Conservation (phyloP, 2,113 vertebrate species). For the Eublepharis macularius region DNA sequence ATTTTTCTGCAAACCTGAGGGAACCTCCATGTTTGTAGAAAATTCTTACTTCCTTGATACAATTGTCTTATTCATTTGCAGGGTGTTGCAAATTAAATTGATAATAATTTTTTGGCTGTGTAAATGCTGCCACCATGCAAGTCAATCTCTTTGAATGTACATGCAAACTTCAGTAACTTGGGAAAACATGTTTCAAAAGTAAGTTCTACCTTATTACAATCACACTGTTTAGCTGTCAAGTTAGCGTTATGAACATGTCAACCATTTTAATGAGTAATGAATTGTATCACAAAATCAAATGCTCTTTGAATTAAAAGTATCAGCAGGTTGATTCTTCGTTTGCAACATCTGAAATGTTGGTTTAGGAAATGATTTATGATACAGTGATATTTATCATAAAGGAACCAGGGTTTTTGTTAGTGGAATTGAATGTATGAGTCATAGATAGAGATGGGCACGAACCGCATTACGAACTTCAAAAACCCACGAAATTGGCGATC, state of each 20-base stretch:
- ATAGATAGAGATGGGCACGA: too few relatives aligned
- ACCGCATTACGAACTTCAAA: too few relatives aligned
- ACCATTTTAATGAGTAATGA: constrained; percentile 38
- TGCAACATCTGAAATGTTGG: constrained; percentile 59
- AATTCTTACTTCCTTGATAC: too few relatives aligned
- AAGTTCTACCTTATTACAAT: constrained; percentile 37
- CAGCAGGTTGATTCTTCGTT: constrained; percentile 45
- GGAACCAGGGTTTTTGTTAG: constrained; percentile 51
- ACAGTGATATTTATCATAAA: constrained; percentile 56
- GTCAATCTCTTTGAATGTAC: background rate
- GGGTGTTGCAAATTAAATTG: background rate
- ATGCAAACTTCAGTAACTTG: constrained; percentile 10
- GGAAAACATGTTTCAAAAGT: constrained; percentile 20
- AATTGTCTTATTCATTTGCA: too few relatives aligned
- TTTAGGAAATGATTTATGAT: constrained; percentile 55
- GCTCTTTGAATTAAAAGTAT: constrained; percentile 28
- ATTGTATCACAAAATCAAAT: constrained; percentile 60
- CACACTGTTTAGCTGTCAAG: constrained; percentile 48
- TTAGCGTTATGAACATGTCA: constrained; percentile 34
- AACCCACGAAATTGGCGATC: too few relatives aligned
- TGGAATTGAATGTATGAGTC: constrained; percentile 54
- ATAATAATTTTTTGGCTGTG: background rate
- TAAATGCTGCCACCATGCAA: background rate
- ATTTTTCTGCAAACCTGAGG: too few relatives aligned
- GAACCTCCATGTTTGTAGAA: too few relatives aligned